Conservation (phyloP, 1,140 invertebrate genomes). For the Euschistus heros region DNA sequence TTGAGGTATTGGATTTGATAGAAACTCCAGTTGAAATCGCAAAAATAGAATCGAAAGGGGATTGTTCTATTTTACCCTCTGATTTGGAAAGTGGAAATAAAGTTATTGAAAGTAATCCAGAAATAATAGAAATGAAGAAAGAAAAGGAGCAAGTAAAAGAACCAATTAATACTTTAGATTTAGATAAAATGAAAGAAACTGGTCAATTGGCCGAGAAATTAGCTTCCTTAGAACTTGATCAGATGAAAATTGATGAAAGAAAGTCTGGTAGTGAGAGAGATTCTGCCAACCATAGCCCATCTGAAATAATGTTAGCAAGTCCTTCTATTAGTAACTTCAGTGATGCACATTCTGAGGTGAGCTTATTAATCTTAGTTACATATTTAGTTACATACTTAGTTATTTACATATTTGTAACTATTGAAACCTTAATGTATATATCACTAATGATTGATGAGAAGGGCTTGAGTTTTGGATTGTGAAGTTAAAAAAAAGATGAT, state of each 20-base stretch:
- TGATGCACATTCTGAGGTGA: constrained; percentile 54
- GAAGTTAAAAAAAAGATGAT: too few relatives aligned
- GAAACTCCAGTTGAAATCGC: not conserved
- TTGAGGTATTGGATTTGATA: too few relatives aligned
- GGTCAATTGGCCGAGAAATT: constrained; percentile 23
- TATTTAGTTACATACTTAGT: too few relatives aligned
- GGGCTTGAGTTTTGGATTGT: too few relatives aligned
- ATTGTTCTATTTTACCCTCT: not conserved
- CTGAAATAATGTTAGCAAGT: constrained; percentile 49
- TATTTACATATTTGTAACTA: too few relatives aligned
- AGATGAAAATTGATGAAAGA: constrained; percentile 22
- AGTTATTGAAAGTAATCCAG: not conserved
- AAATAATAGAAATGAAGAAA: constrained; percentile 23
- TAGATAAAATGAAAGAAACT: constrained; percentile 25
- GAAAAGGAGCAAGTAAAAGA: constrained; percentile 20
- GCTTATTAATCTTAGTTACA: constrained; percentile 17
- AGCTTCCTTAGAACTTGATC: constrained; percentile 25
- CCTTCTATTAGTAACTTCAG: constrained; percentile 52
- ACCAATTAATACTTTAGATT: constrained; percentile 26
- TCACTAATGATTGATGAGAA: too few relatives aligned
- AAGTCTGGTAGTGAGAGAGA: constrained; percentile 40
- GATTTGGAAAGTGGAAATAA: not conserved
- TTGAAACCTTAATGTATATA: too few relatives aligned
- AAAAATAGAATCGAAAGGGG: not conserved
- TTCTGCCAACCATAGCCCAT: constrained; percentile 56